Percentiles rank a stretch among this genome's conserved stretches.
Evolutionary conservation across 1,140 invertebrate species (phyloP).

Genomic region (Tetragonula clypearis): DNA sequence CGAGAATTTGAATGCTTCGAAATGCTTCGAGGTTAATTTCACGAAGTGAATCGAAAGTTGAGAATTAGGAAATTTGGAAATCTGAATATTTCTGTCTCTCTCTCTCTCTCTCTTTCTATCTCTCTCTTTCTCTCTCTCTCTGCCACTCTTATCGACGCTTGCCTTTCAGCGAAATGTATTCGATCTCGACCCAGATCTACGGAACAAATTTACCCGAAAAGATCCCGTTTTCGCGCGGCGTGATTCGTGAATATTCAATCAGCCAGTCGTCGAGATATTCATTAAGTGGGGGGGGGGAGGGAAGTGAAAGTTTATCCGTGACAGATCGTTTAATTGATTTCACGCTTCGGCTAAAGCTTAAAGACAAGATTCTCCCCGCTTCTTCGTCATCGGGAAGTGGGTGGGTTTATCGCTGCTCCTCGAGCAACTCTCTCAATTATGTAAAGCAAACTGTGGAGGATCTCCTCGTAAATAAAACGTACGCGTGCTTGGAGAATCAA

Average conservation of each 20-base stretch:
- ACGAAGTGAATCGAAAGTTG: rapidly evolving
- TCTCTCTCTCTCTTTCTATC: not conserved
- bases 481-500: not conserved
- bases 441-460: conserved; percentile 5
- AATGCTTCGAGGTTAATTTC: not conserved
- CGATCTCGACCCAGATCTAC: not conserved
- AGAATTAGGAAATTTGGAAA: not conserved
- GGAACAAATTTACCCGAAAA: conserved; percentile 16
- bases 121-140: not conserved
- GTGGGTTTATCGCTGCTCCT: conserved; percentile 25
- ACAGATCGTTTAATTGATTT: conserved; percentile 64
- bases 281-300: conserved; percentile 19
- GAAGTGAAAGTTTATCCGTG: conserved; percentile 44
- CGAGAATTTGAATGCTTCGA: not conserved
- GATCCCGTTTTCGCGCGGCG: not conserved
- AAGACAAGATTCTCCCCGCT: conserved; percentile 2
- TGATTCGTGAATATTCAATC: conserved; percentile 62
- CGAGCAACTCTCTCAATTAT: conserved; percentile 34
- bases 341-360: conserved; percentile 35
- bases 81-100: not conserved
- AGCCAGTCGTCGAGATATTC: conserved; percentile 41
- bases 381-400: not conserved
- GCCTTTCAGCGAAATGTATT: not conserved
- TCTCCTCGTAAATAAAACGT: conserved; percentile 14
- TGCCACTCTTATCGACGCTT: not conserved